These are phyloP conservation scores for Lucifuga dentata DNA, from an alignment of 2,113 vertebrate species.

Conservation along the genomic window DNA sequence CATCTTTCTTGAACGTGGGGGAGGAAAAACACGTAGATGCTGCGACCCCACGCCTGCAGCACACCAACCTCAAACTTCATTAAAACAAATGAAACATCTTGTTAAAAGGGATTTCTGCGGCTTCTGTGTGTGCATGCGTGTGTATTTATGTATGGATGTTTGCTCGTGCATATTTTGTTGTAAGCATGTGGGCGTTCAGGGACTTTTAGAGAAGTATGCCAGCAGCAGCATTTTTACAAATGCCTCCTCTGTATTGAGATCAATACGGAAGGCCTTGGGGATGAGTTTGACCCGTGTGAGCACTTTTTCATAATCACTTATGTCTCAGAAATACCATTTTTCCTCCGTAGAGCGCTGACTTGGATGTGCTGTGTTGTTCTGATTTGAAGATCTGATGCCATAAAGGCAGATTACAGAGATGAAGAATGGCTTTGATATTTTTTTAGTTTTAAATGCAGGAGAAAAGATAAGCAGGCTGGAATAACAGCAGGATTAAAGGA, in stretches of 20 bases:
- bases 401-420: background rate
- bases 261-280: conserved; percentile 63
- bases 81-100: conserved; percentile 12
- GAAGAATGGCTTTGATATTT: background rate
- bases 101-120: conserved; percentile 27
- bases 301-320: conserved; percentile 65
- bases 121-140: background rate
- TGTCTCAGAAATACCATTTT: conserved; percentile 37
- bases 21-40: background rate
- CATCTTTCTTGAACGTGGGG: background rate
- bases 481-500: background rate
- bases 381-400: background rate
- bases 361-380: background rate
- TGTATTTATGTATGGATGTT: conserved; percentile 15
- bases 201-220: conserved; percentile 67
- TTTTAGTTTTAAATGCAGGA: conserved; percentile 3
- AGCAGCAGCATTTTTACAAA: conserved; percentile 68
- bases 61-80: conserved; percentile 13
- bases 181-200: conserved; percentile 64
- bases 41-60: conserved; percentile 4
- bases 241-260: conserved; percentile 74
- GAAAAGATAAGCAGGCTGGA: background rate
- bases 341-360: background rate
- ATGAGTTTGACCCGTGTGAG: conserved; percentile 61
- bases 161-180: conserved; percentile 52